Conservation (phyloP, 1,140 invertebrate genomes). For the Probaryconus sp. region DNA sequence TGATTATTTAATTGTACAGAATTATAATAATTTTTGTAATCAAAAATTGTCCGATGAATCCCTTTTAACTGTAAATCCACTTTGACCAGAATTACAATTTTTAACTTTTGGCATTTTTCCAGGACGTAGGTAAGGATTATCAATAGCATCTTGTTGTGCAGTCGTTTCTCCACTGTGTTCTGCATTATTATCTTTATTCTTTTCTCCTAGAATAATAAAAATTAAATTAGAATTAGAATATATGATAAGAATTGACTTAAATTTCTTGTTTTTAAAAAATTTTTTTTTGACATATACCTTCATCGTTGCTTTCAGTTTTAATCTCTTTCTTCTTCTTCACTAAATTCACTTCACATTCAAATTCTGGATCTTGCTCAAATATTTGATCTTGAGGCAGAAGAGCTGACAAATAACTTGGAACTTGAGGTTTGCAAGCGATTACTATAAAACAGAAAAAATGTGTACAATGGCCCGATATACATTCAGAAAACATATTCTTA, state of each 20-base stretch:
- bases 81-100: constrained; percentile 27
- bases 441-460: constrained; percentile 80
- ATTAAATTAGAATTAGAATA: neutral
- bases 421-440: constrained; percentile 90
- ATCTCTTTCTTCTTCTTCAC: constrained; percentile 81
- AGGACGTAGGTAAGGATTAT: constrained; percentile 92
- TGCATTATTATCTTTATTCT: constrained; percentile 62
- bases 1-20: no score
- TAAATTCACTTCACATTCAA: constrained; percentile 81
- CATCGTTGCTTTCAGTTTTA: constrained; percentile 78
- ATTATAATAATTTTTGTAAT: no score
- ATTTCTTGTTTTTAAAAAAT: no score
- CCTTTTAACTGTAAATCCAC: constrained; percentile 27
- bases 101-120: constrained; percentile 84
- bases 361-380: constrained; percentile 93
- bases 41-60: constrained; percentile 28
- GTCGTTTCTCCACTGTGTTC: constrained; percentile 78
- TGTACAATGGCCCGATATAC: constrained; percentile 2
- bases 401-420: constrained; percentile 90
- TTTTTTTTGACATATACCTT: constrained; percentile 55
- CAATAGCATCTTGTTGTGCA: constrained; percentile 83
- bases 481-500: constrained; percentile 8
- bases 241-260: constrained; percentile 7
- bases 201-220: constrained; percentile 9
- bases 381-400: constrained; percentile 95